phyloP scores from a whole-genome alignment of 2,113 vertebrate genomes.

The Callorhinus ursinus region DNA sequence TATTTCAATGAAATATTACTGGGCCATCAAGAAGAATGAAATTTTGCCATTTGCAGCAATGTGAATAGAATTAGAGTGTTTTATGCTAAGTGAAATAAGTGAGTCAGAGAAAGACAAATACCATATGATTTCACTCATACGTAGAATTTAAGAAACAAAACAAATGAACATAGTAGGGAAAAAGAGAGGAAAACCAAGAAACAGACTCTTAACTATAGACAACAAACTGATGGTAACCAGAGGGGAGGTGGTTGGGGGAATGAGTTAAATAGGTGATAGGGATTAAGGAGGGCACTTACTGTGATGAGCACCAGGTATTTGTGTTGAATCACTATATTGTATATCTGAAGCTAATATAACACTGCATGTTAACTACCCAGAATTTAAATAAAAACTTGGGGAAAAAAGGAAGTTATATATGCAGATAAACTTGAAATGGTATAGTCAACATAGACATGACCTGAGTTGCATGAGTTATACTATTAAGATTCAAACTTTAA shows the following conservation, averaged over 20 bases:
- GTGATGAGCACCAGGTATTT: neutral
- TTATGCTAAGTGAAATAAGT: neutral
- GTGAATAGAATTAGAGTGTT: neutral
- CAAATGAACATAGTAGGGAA: neutral
- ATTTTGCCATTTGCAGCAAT: neutral
- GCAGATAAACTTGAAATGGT: neutral
- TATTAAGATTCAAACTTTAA: slow-evolving; percentile 7
- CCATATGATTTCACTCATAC: neutral
- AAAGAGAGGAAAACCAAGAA: neutral
- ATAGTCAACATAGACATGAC: neutral
- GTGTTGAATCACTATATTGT: neutral
- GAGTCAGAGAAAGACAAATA: neutral
- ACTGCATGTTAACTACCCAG: neutral
- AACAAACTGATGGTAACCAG: neutral
- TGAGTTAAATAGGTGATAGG: neutral
- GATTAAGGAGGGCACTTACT: neutral
- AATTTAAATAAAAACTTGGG: neutral
- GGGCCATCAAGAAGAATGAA: neutral
- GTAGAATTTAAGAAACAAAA: neutral
- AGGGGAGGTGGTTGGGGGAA: neutral
- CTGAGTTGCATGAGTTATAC: neutral
- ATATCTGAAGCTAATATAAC: neutral
- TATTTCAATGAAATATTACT: no score
- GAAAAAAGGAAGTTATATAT: neutral
- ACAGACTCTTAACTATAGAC: neutral